Evolutionary conservation across 2,888 invertebrate genomes (phyloP), one percentile per base, ranked within the genome.

Genomic region (Cephalotes varians): DNA sequence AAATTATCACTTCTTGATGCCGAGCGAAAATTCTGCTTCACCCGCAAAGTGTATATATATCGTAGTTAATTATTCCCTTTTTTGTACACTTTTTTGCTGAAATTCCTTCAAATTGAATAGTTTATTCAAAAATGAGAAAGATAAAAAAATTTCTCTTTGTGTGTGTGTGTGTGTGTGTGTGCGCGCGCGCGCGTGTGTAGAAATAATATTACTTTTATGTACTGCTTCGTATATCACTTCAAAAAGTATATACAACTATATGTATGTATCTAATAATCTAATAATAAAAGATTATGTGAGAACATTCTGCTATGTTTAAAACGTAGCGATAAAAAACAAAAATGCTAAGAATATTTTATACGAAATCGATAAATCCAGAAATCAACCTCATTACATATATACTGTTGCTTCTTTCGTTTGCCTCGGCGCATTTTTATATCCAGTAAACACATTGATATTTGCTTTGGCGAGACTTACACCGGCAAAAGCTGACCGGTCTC

Each of bases 401-500:
- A 62, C 34, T 1, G 25, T 2, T 25, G n/a, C 5, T 25, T 69
- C 49, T 62, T 76, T 74, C 49, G 34, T 80, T 81, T 28, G 58
- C 44, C 31, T 58, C 67, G 37, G n/a, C 21, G 25, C 67, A 58
- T 77, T 67, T 82, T 82, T 80, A 44, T 56, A 65, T 47, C 37
- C 56, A 82, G 64, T 65, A 79, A 77, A 80, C 81, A 79, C 44
- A 31, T 44, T 28, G 80, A 18, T 89, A 89, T 89, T 88, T 89
- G 85, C 88, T 85, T 82, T 85, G 40, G 77, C 72, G 81, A 82
- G 80, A 82, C 81, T 85, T 85, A 73, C 82, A 60, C 69, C 85
- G 80, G 51, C 21, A 71, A 82, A 67, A 64, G 62, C 80, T 89
- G 89, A 88, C 87, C 89, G 81, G 89, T 89, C 87, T 80, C 71